Conservation (phyloP, 2,113 vertebrate genomes). For the Phrynocephalus versicolor region DNA sequence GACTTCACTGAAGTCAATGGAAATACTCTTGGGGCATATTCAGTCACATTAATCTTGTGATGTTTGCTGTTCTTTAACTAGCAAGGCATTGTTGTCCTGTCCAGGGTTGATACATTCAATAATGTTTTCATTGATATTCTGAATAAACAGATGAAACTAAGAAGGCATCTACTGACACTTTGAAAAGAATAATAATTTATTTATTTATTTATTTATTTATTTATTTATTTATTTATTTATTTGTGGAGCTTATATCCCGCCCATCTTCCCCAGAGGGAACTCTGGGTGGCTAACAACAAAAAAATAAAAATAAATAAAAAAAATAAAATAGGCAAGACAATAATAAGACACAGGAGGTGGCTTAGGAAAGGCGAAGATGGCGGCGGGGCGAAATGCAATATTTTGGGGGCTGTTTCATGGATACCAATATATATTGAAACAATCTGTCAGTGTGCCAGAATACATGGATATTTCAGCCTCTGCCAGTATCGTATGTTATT, state of each 20-base stretch:
- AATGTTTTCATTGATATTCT: conserved; percentile 22
- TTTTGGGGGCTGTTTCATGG: background rate
- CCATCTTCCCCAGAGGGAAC: too few relatives aligned
- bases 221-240: too few relatives aligned
- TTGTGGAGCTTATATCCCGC: too few relatives aligned
- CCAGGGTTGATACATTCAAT: conserved; percentile 1
- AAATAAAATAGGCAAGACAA: too few relatives aligned
- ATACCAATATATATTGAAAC: background rate
- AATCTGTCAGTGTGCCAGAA: background rate
- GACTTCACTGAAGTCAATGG: background rate
- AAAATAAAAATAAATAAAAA: too few relatives aligned
- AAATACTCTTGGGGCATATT: conserved; percentile 14
- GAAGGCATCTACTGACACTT: background rate
- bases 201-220: too few relatives aligned
- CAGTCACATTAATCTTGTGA: background rate
- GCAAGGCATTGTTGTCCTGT: background rate
- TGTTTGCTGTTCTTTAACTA: background rate
- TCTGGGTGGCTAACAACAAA: too few relatives aligned
- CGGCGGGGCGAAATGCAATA: too few relatives aligned
- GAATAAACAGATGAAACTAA: conserved; percentile 14
- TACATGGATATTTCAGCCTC: background rate
- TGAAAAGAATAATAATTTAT: background rate
- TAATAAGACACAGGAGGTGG: too few relatives aligned
- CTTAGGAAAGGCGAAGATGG: too few relatives aligned
- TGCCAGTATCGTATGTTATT: background rate